Evolutionary conservation across 1,140 invertebrate species (phyloP).

Genomic region (Leptopilina boulardi): DNA sequence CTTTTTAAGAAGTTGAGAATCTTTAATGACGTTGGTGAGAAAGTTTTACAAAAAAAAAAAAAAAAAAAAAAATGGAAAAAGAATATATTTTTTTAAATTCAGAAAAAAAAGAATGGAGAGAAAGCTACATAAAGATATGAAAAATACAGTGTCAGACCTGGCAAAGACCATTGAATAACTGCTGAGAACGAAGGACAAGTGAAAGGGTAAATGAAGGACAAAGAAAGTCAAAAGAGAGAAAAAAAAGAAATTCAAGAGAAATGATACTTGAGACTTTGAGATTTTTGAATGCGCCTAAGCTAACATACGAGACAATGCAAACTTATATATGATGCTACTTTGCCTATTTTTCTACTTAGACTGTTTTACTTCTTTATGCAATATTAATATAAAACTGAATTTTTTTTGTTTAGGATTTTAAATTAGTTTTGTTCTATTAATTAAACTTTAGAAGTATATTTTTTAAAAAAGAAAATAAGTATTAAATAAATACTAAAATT

Average conservation of each 20-base stretch:
- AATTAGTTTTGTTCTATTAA: too few species aligned
- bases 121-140: not conserved
- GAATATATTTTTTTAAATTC: not conserved
- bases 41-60: not conserved
- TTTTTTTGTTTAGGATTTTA: too few species aligned
- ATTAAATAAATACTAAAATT: too few species aligned
- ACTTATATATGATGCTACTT: conserved; percentile 59
- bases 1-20: not conserved
- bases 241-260: conserved; percentile 44
- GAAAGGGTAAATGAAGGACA: conserved; percentile 14
- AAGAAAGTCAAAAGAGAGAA: conserved; percentile 19
- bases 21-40: not conserved
- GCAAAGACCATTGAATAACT: not conserved
- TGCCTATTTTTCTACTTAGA: conserved; percentile 36
- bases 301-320: conserved; percentile 65
- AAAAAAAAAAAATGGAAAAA: too few species aligned
- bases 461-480: too few species aligned
- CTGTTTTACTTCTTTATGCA: too few species aligned
- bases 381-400: too few species aligned
- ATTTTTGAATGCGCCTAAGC: conserved; percentile 67
- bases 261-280: conserved; percentile 65
- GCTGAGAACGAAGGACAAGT: not conserved
- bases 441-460: too few species aligned
- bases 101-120: not conserved
- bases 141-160: not conserved